Evolutionary conservation across 2,888 invertebrate species (phyloP), one percentile per base, ranked within the genome.

Genomic region (Diloba caeruleocephala): DNA sequence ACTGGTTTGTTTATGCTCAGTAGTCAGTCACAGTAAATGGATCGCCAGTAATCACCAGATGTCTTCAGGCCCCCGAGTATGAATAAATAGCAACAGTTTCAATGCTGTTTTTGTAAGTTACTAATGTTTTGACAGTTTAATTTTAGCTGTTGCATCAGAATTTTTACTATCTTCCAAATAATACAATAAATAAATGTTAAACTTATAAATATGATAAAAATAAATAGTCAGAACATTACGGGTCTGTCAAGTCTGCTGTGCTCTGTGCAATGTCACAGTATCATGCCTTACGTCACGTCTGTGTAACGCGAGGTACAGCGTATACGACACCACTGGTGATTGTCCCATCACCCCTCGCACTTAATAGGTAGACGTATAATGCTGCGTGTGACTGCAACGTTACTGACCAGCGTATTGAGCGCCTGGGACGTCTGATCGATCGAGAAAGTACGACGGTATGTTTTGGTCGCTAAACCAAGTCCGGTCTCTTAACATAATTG

Each of bases 401-500:
- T 37, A 45, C 56, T 62, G 49, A 60, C 72, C 60, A 67, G 76
- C 67, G 64, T 67, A 51, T 65, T 68, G 72, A 66, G 73, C 71
- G 73, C 79, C 78, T 76, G 83, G 79, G 84, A 79, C 81, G 72
- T 74, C 79, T 71, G 78, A 76, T 79, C 82, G 78, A 84, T 79
- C 85, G 78, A 85, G 80, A 81, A 76, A 77, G 65, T 79, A 70
- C 77, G 76, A 88, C 85, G 92, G 92, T 92, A 91, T 83, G 92
- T 90, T 62, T 74, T 80, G 78, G 83, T 82, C 81, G 64, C 58
- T 66, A 67, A 76, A 74, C 71, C 78, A 75, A 68, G 71, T 73
- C 76, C 68, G 76, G 81, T 78, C 81, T 82, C 85, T 79, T 87
- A 89, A 90, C 87, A 82, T 89, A 85, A 88, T 81, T 91, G 88